Evolutionary conservation across 2,797 vertebrate genomes (phyloP), one percentile per base, ranked within the genome.

Genomic region (Characodon lateralis): DNA sequence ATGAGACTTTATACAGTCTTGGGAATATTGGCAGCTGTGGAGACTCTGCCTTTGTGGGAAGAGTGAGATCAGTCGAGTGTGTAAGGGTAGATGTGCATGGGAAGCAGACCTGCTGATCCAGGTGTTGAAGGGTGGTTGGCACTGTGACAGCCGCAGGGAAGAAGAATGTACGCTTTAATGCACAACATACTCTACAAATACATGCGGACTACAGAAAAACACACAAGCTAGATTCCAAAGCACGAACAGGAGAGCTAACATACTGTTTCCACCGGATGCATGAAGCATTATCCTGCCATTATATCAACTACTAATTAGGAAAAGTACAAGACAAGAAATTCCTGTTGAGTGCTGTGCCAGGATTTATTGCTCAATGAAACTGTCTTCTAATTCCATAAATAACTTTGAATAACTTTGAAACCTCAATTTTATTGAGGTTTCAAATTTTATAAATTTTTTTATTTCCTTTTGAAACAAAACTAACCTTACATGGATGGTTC

Each of bases 91-190:
- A 88, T 83, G 87, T 80, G 87, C 85, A 89, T 76, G 82, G 88
- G 87, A 74, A 84, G 78, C 82, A 84, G 89, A 92, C 89, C 92
- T 92, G 89, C 90, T 92, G 91, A 90, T 93, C 90, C 91, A 94
- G 92, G 93, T 93, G 92, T 84, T 92, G 92, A 93, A 88, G 90
- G 85, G 83, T 88, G 86, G 84, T 79, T 93, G 91, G 92, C 89
- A 89, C 75, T 48, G 55, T 84, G 86, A 93, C 89, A 93, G 88
- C 85, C 78, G 72, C 85, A 74, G 53, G 71, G 58, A 85, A 86
- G 82, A 77, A 78, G 83, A 83, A 79, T 70, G 28, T 63, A 76
- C 0, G 56, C 84, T 91, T 85, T 89, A 81, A 89, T 86, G 73
- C 85, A 86, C 78, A 71, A 78, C 51, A 84, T 80, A 84, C 85